phyloP scores from a whole-genome alignment of 2,797 vertebrate genomes.

The Myotis myotis region DNA sequence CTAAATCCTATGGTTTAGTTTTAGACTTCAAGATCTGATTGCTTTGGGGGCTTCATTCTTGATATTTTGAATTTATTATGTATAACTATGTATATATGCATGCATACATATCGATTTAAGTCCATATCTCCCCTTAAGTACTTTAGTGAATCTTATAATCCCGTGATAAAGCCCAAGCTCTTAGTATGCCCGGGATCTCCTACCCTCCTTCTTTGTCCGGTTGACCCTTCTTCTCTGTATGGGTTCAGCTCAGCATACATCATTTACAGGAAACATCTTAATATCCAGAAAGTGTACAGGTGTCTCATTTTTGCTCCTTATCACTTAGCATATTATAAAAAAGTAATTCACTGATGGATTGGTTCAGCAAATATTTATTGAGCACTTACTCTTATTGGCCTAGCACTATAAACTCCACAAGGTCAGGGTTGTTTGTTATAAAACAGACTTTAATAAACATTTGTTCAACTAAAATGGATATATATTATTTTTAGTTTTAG shows the following conservation, averaged over 20 bases:
- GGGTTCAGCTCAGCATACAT: background rate
- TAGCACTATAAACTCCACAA: background rate
- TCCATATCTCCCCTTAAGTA: background rate
- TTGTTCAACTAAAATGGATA: conserved; percentile 42
- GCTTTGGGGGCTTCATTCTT: background rate
- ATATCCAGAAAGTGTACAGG: background rate
- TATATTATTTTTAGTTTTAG: conserved; percentile 50
- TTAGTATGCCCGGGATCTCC: background rate
- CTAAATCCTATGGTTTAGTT: background rate
- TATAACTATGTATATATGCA: background rate
- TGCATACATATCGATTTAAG: background rate
- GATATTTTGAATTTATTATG: conserved; percentile 22
- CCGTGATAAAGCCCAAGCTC: background rate
- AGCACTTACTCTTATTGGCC: background rate
- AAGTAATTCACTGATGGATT: background rate
- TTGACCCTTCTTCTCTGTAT: background rate
- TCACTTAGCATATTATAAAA: conserved; percentile 29
- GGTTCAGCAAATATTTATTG: conserved; percentile 11
- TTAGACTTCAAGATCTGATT: background rate
- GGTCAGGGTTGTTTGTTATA: background rate
- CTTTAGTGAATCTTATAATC: background rate
- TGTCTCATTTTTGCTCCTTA: background rate
- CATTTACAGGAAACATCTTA: conserved; percentile 5
- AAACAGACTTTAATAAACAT: conserved; percentile 31
- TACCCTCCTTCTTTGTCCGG: background rate